Evolutionary conservation across 2,797 vertebrate species (phyloP).

Genomic region (Kryptopterus vitreolus): DNA sequence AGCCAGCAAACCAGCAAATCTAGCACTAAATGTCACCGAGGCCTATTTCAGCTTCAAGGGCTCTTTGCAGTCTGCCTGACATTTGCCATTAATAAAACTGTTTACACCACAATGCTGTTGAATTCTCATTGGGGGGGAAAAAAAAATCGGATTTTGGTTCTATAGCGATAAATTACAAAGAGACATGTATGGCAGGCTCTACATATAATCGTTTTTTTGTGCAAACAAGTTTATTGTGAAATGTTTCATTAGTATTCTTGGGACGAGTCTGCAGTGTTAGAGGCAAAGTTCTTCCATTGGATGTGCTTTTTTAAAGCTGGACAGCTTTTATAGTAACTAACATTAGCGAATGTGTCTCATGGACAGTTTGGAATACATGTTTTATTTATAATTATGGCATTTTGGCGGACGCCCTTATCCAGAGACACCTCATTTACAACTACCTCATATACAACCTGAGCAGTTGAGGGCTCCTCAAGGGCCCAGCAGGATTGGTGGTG

Average conservation of each 20-base stretch:
- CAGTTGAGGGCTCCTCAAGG: no score
- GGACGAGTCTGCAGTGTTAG: not conserved
- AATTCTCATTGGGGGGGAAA: not conserved
- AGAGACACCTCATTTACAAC: no score
- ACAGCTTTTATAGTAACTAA: no score
- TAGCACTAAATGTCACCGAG: not conserved
- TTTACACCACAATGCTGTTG: not conserved
- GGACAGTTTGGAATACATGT: not conserved
- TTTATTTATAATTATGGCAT: not conserved
- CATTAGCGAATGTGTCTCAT: not conserved
- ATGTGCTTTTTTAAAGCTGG: not conserved
- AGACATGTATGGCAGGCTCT: not conserved
- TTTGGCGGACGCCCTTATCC: no score
- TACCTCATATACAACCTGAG: no score
- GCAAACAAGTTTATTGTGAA: not conserved
- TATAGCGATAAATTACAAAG: not conserved
- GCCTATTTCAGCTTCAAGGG: not conserved
- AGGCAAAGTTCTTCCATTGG: not conserved
- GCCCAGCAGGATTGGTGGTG: no score
- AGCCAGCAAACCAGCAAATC: conserved; percentile 23
- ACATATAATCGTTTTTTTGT: not conserved
- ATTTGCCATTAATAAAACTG: not conserved
- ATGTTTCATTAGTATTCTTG: not conserved
- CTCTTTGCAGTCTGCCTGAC: not conserved
- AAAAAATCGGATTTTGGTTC: not conserved